These are phyloP conservation scores for Drosophila setifemur DNA, from an alignment of 1,140 invertebrate species.

Conservation along the genomic window DNA sequence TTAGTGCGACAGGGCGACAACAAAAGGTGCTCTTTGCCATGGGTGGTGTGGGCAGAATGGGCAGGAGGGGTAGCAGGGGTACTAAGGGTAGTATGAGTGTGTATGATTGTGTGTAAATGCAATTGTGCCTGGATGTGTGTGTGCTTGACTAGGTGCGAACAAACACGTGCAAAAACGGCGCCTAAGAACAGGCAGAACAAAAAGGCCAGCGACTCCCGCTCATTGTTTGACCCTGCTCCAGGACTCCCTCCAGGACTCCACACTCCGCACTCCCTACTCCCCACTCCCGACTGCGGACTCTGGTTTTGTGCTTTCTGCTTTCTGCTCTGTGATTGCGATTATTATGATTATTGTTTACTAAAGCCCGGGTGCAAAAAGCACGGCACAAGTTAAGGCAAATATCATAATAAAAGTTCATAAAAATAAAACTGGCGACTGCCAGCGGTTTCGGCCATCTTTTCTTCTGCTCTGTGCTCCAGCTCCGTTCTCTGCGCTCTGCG, in stretches of 20 bases:
- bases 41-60: too few species aligned
- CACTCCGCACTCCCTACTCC: background rate
- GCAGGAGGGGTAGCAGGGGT: background rate
- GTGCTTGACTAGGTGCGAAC: slow-evolving; percentile 69
- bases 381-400: slow-evolving; percentile 43
- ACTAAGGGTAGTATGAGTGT: background rate
- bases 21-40: slow-evolving; percentile 30
- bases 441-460: background rate
- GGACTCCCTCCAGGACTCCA: background rate
- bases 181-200: slow-evolving; percentile 51
- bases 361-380: slow-evolving; percentile 21
- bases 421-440: slow-evolving; percentile 57
- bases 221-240: slow-evolving; percentile 34
- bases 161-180: slow-evolving; percentile 62
- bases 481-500: too few species aligned
- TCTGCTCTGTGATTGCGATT: slow-evolving; percentile 69
- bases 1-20: slow-evolving; percentile 68
- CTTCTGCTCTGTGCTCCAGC: background rate
- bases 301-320: background rate
- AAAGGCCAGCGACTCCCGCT: slow-evolving; percentile 35
- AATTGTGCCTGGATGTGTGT: slow-evolving; percentile 29
- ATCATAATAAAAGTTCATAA: slow-evolving; percentile 72
- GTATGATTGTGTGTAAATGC: slow-evolving; percentile 20
- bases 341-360: slow-evolving; percentile 77
- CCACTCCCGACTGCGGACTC: background rate